phyloP scores from a whole-genome alignment of 1,140 invertebrate genomes.

The Temnothorax curvispinosus region DNA sequence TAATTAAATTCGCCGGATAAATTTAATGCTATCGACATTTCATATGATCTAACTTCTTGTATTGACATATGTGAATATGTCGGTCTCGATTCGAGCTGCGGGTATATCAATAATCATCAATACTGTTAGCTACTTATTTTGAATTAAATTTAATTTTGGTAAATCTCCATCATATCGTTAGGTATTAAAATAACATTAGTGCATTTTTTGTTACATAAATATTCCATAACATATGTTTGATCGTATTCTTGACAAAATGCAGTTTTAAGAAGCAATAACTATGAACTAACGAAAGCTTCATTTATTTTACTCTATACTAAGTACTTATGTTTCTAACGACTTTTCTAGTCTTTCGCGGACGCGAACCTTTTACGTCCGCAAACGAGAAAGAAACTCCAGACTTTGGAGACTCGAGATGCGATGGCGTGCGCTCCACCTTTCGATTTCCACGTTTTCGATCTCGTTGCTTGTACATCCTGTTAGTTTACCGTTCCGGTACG shows the following conservation, averaged over 20 bases:
- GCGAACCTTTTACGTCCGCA: background rate
- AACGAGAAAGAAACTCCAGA: constrained; percentile 7
- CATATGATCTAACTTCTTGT: constrained; percentile 5
- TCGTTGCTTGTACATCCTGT: constrained; percentile 49
- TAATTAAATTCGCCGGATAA: constrained; percentile 43
- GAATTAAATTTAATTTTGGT: constrained; percentile 20
- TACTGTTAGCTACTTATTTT: background rate
- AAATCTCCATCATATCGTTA: constrained; percentile 16
- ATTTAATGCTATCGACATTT: constrained; percentile 37
- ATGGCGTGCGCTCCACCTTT: constrained; percentile 3
- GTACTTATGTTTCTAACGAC: background rate
- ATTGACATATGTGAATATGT: constrained; percentile 18
- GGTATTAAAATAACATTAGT: constrained; percentile 15
- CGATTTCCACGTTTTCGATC: constrained; percentile 49
- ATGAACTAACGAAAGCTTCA: background rate
- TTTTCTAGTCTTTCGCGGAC: background rate
- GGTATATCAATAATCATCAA: constrained; percentile 30
- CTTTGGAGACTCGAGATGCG: background rate
- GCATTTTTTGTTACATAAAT: background rate
- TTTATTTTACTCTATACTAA: background rate
- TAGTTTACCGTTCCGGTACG: constrained; percentile 41
- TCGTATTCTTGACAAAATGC: background rate
- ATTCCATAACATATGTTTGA: background rate
- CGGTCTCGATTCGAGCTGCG: background rate
- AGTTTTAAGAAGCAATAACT: background rate